Conservation (phyloP, 2,113 vertebrate species). For the Nothocercus julius region DNA sequence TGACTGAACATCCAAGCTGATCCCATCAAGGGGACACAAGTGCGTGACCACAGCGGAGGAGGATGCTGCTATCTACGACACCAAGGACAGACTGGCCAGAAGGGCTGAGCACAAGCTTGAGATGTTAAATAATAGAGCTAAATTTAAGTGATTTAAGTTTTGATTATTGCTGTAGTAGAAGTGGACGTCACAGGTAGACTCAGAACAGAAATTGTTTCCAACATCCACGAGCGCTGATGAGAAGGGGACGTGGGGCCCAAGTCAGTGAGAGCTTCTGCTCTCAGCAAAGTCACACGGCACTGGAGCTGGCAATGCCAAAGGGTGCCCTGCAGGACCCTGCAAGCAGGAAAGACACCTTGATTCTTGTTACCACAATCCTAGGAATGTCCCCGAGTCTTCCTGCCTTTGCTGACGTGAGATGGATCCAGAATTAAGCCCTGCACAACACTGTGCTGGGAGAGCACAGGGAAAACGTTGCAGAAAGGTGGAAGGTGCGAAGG, state of each 20-base stretch:
- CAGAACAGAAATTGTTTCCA: background rate
- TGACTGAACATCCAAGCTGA: background rate
- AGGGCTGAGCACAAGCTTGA: background rate
- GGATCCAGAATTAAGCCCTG: background rate
- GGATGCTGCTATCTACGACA: background rate
- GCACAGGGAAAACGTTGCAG: background rate
- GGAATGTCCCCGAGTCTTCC: background rate
- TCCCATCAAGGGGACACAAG: background rate
- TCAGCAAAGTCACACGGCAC: background rate
- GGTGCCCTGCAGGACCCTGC: too few species aligned
- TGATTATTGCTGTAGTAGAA: constrained; percentile 37
- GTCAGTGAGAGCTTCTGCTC: background rate
- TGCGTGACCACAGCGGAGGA: background rate
- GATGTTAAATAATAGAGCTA: background rate
- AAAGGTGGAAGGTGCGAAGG: background rate
- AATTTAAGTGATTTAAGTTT: background rate
- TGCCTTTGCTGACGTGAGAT: background rate
- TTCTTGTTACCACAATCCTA: background rate
- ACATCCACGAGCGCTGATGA: background rate
- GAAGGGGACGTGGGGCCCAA: background rate
- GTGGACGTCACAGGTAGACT: background rate
- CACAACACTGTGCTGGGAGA: background rate
- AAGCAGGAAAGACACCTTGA: background rate
- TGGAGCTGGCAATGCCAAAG: background rate
- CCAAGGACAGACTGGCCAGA: background rate